Conservation (phyloP, 2,113 vertebrate species). For the Nanorana parkeri region DNA sequence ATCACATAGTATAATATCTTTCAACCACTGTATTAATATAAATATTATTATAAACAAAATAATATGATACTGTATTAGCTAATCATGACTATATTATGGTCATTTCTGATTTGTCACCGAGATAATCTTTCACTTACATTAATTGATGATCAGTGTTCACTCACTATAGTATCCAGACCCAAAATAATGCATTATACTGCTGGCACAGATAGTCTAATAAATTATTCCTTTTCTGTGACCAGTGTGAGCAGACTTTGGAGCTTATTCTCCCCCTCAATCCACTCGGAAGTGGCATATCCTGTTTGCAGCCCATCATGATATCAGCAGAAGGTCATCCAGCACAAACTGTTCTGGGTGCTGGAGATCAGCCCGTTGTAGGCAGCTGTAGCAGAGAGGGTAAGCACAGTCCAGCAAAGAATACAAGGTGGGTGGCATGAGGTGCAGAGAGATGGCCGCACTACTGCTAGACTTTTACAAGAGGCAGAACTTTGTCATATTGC, state of each 20-base stretch:
- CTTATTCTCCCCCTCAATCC: slow-evolving; percentile 40
- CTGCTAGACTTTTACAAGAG: slow-evolving; percentile 79
- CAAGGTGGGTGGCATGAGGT: slow-evolving; percentile 76
- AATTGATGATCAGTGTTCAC: no score
- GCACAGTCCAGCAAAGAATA: slow-evolving; percentile 71
- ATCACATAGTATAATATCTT: no score
- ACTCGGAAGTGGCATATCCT: slow-evolving; percentile 76
- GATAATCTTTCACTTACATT: no score
- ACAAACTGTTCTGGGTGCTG: slow-evolving; percentile 77
- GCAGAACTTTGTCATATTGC: slow-evolving; percentile 75
- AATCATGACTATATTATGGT: no score
- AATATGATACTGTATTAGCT: no score
- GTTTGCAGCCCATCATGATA: slow-evolving; percentile 78
- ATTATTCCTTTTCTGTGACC: not conserved
- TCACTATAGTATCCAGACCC: no score
- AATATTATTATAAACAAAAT: no score
- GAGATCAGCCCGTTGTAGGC: slow-evolving; percentile 76
- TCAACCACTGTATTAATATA: no score
- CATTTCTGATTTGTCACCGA: no score
- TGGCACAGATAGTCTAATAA: not conserved
- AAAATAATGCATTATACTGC: not conserved
- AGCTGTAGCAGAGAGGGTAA: slow-evolving; percentile 75
- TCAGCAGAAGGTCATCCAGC: slow-evolving; percentile 74
- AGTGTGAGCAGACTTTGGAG: slow-evolving; percentile 7
- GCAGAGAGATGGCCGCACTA: slow-evolving; percentile 76